Evolutionary conservation across 2,797 vertebrate species (phyloP), one percentile per base, ranked within the genome.

Genomic region (Sebastes diaconus): DNA sequence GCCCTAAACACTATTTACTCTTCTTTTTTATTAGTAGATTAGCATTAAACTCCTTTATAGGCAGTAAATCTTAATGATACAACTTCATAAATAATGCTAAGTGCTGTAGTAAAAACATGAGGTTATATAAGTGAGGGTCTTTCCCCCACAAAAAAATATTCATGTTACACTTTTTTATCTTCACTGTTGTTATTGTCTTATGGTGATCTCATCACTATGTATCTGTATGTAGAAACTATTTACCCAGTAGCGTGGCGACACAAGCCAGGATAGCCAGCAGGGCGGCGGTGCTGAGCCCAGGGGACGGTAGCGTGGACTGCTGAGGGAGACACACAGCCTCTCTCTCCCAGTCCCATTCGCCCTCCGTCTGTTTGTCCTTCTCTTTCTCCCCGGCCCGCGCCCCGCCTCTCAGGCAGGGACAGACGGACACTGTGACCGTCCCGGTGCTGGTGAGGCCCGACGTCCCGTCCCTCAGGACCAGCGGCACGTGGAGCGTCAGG

Each of bases 211-310:
- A 79, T 46, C 13, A 39, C 1, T 25, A 25, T 75, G 39, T 57
- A 34, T 70, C 11, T 66, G 3, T 6, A 8, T 24, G 30, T 16
- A 36, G 46, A 39, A 50, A 54, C 30, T 78, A 77, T 59, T 96
- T 95, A 98, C 97, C 97, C 50, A 98, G 88, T 20, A 98, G 94
- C 0, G 97, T 97, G 55, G 96, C 96, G 1, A 97, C 95, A 52
- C 97, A 98, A 54, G 97, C 97, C 77, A 98, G 82, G 75, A 98
- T 97, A 58, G 97, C 97, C 73, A 98, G 95, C 86, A 98, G 93
- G 76, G 97, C 97, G 0, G 97, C 97, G 0, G 97, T 98, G 84
- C 97, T 98, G 93, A 98, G 97, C 6, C 97, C 97, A 0, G 97
- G 93, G 0, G 97, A 94, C 0, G 97, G 96, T 88, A 94, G 94